These are phyloP conservation scores for Drosophila sulfurigaster DNA, from an alignment of 1,140 invertebrate species.

Conservation along the genomic window DNA sequence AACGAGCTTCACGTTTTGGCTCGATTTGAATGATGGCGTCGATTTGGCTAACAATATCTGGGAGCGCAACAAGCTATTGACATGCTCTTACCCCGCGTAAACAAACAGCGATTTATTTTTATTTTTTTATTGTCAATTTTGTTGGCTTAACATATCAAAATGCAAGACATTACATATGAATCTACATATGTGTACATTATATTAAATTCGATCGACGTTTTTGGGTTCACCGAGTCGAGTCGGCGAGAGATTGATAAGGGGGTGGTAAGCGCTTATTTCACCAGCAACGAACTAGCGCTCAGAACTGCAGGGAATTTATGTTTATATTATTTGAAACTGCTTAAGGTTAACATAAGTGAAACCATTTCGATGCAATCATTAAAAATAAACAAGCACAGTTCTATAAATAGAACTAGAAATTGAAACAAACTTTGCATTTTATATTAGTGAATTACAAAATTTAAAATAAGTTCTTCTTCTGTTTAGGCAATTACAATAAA, in stretches of 20 bases:
- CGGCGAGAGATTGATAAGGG: conserved; percentile 53
- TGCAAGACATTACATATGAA: conserved; percentile 19
- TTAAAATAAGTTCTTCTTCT: too few species aligned
- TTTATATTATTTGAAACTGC: neutral
- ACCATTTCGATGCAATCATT: too few species aligned
- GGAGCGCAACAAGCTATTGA: conserved; percentile 19
- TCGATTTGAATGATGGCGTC: conserved; percentile 36
- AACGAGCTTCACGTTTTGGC: conserved; percentile 11
- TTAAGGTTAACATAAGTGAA: neutral
- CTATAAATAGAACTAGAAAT: too few species aligned
- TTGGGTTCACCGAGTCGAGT: conserved; percentile 27
- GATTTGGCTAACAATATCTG: conserved; percentile 34
- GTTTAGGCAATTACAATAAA: too few species aligned
- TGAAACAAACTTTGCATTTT: too few species aligned
- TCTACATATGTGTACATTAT: conserved; percentile 13
- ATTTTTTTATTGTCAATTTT: neutral
- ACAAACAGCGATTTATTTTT: neutral
- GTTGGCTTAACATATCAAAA: conserved; percentile 33
- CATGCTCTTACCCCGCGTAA: neutral
- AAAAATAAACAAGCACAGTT: too few species aligned
- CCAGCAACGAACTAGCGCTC: too few species aligned
- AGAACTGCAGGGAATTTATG: too few species aligned
- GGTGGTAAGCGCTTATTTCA: too few species aligned
- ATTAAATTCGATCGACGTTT: conserved; percentile 44
- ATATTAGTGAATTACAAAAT: too few species aligned